Evolutionary conservation across 1,140 invertebrate genomes (phyloP), one percentile per base, ranked within the genome.

Genomic region (Anagrus nilaparvatae): DNA sequence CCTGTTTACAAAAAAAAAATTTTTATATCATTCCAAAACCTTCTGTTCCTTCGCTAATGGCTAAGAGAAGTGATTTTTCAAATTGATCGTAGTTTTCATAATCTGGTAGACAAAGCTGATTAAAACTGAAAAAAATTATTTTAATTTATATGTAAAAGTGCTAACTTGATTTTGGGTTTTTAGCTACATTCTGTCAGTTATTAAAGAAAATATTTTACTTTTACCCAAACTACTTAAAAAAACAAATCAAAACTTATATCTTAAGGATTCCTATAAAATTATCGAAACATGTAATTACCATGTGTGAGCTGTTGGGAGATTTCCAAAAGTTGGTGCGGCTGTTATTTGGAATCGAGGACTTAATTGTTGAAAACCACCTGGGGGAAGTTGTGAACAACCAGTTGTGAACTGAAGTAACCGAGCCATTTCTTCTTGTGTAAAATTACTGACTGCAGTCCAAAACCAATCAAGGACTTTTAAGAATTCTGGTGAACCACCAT

Each of bases 31-130:
- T 83, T 48, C 89, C 90, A 69, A 97, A 97, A 28, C 92, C 92
- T 75, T 95, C 91, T 18, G 82, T 88, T 32, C 91, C 92, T 74
- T 97, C 92, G 61, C 85, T 94, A 56, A 96, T 92, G 44, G 92
- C 89, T 56, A 93, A 70, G 19, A 94, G 72, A 30, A 96, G 71
- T 20, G 87, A 82, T 60, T 85, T 83, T 56, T 95, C 90, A 54
- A 97, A 89, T 51, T 89, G 84, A 69, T 96, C 90, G 64, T 93
- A 95, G 53, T 76, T 81, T 55, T 94, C 89, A 67, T 95, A 95
- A 65, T 92, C 88, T 14, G 92, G 91, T 54, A 97, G 73, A 69
- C 91, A 95, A 29, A 97, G 76, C 68, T 95, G 90, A 76, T 96
- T 95, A 66, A 96, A 96, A 72, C 87, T 89, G 67, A 35, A 77